Evolutionary conservation across 2,888 invertebrate genomes (phyloP).

Genomic region (Diplazon laetatorius): DNA sequence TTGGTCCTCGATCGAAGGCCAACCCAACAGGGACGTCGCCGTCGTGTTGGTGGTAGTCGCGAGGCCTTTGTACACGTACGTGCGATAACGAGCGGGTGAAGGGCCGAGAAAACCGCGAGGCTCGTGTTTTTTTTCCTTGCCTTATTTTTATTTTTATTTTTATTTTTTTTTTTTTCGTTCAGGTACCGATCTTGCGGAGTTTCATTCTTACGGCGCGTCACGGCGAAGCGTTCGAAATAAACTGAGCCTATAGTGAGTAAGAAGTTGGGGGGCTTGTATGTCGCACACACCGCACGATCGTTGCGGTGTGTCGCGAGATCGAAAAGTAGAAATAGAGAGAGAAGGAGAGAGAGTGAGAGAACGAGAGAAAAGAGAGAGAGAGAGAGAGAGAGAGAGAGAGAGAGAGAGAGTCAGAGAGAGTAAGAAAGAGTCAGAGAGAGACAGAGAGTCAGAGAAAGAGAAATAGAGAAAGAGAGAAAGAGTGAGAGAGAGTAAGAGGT

Average conservation of each 20-base stretch:
- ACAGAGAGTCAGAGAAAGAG: constrained; percentile 21
- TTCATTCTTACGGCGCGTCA: constrained; percentile 60
- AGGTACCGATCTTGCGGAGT: constrained; percentile 38
- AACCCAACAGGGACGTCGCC: constrained; percentile 1
- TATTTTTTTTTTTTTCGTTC: neutral
- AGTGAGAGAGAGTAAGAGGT: no score
- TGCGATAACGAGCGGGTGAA: constrained; percentile 30
- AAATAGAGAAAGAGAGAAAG: constrained; percentile 39
- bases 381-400: neutral
- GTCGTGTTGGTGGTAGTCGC: neutral
- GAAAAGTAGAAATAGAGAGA: constrained; percentile 65
- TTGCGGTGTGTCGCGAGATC: constrained; percentile 47
- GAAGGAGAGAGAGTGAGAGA: constrained; percentile 21
- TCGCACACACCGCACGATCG: constrained; percentile 3
- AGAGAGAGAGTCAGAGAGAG: no score
- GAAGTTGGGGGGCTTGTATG: constrained; percentile 49
- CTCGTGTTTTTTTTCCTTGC: neutral
- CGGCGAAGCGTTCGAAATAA: constrained; percentile 68
- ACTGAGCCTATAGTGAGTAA: constrained; percentile 61
- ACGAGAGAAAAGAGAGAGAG: neutral
- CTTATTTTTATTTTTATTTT: no score
- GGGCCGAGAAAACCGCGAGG: constrained; percentile 28
- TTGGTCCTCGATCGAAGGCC: constrained; percentile 17
- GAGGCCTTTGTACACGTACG: constrained; percentile 3
- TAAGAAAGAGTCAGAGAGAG: constrained; percentile 5